Base-by-base conservation (phyloP, 2,113 vertebrate genomes). In the Penelope pileata region DNA sequence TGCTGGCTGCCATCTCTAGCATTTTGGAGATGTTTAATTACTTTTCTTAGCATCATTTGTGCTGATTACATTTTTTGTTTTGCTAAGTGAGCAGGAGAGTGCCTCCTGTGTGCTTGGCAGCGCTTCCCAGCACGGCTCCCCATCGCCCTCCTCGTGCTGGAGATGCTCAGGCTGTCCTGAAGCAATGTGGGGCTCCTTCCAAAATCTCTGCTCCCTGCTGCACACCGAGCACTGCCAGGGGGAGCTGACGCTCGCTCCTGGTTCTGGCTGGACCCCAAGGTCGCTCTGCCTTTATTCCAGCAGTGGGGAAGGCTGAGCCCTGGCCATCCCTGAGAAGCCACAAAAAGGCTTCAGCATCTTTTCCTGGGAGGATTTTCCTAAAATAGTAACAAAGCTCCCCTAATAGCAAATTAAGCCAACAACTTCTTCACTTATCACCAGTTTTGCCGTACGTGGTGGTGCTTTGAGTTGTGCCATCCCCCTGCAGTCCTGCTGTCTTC, bases 401-500 rank as follows among this genome's bases (percentile, higher is more conserved):
- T 30, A 18, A 27, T 4, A 6, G 53, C 68, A 53, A 32, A 74
- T 27, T 15, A 62, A 80, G 19, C 45, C 5, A 4, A 67, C n/a
- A 15, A 32, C 12, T 1, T n/a, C 51, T 1, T 3, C 2, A 14
- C 50, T 42, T 43, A 6, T 11, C 0, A 4, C 13, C 2, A 9
- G 34, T 48, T 54, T 26, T 7, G 54, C 16, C 4, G 14, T 2
- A 29, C 8, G 1, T 0, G 8, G 63, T n/a, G 40, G 6, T 12
- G 4, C 16, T 62, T 54, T 27, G 8, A 58, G 38, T 51, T 6
- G 22, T 6, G 53, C 12, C 83, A 43, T 53, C 2, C 27, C 1
- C 6, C 16, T 16, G 59, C 7, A 9, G 8, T 32, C 54, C 23
- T 10, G 9, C 8, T 29, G 56, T 47, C 29, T 54, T 22, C 87